A percentile compares a stretch with the other conserved stretches of the same genome.
These are phyloP conservation scores for Lota lota DNA, from an alignment of 2,113 vertebrate genomes.

Conservation along the genomic window DNA sequence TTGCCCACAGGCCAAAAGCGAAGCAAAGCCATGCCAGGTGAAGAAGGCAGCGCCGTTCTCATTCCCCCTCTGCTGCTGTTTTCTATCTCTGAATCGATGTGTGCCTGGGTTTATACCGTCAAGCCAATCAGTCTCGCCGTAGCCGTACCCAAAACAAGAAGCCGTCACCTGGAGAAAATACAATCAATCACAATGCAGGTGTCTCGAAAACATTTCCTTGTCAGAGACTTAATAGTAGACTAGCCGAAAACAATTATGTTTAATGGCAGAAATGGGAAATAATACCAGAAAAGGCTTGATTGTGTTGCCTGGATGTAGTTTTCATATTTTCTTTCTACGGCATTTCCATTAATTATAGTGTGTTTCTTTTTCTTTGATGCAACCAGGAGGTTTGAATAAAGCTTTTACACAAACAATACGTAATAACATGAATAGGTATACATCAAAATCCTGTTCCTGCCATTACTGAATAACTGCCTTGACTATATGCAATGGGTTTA, in stretches of 20 bases:
- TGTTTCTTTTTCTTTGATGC: too few relatives aligned
- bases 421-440: too few relatives aligned
- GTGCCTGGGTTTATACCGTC: slow-evolving; percentile 37
- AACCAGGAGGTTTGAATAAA: too few relatives aligned
- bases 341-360: too few relatives aligned
- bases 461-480: too few relatives aligned
- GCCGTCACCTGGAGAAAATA: slow-evolving; percentile 34
- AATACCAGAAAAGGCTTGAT: too few relatives aligned
- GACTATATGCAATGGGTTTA: too few relatives aligned
- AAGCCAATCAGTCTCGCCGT: slow-evolving; percentile 38
- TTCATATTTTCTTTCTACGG: too few relatives aligned
- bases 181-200: slow-evolving; percentile 31
- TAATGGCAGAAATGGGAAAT: slow-evolving; percentile 11
- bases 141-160: slow-evolving; percentile 32
- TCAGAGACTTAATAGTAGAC: too few relatives aligned
- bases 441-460: too few relatives aligned
- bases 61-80: slow-evolving; percentile 23
- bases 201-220: slow-evolving; percentile 10
- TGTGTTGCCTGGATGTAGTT: too few relatives aligned
- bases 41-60: slow-evolving; percentile 8
- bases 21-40: slow-evolving; percentile 41
- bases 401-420: too few relatives aligned
- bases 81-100: slow-evolving; percentile 51
- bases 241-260: slow-evolving; percentile 1
- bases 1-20: slow-evolving; percentile 41